phyloP scores from a whole-genome alignment of 2,113 vertebrate genomes.

The Amphilophus citrinellus region DNA sequence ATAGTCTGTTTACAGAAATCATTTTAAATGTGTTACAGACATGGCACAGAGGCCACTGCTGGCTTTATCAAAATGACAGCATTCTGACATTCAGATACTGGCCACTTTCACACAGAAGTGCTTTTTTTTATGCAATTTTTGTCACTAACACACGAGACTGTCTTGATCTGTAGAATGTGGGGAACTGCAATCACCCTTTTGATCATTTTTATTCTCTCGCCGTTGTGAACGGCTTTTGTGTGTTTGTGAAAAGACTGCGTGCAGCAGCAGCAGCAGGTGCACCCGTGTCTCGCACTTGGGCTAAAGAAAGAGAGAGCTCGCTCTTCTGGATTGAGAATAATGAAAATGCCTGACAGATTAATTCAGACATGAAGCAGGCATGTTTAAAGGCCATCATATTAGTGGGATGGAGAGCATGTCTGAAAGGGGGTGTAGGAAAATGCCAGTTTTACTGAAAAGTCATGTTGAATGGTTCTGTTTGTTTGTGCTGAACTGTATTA shows the following conservation, averaged over 20 bases:
- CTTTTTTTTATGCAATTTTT: not conserved
- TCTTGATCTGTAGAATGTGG: not conserved
- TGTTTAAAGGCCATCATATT: not conserved
- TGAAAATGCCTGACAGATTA: not conserved
- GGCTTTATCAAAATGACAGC: not conserved
- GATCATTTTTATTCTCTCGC: not conserved
- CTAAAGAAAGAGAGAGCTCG: not conserved
- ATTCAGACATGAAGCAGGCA: not conserved
- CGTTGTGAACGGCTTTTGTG: accelerated
- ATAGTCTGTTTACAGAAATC: not conserved
- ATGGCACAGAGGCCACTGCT: not conserved
- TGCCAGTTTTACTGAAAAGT: not conserved
- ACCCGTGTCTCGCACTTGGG: not conserved
- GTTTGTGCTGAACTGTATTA: not conserved
- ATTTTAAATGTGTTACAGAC: not conserved
- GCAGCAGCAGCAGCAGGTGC: not conserved
- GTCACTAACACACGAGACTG: not conserved
- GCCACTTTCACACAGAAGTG: not conserved
- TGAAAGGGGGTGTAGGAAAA: not conserved
- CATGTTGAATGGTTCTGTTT: not conserved
- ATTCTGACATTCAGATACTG: not conserved
- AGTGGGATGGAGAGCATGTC: not conserved
- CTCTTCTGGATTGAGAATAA: not conserved
- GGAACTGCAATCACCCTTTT: not conserved
- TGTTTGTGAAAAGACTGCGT: not conserved